phyloP scores from a whole-genome alignment of 2,888 invertebrate genomes.

The Neocrepidodera transversa region DNA sequence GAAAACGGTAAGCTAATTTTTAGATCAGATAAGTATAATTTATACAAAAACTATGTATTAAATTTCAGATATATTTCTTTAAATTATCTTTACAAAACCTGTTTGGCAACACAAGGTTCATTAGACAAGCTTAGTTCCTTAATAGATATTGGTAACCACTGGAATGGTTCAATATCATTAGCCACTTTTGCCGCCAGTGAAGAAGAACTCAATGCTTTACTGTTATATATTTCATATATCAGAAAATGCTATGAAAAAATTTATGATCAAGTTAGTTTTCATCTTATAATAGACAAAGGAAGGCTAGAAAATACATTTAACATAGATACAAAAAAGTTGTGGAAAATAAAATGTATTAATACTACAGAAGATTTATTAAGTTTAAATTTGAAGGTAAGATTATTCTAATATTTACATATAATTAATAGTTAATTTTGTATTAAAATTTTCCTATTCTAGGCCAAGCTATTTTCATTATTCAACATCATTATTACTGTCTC shows the following conservation, averaged over 20 bases:
- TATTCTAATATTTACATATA: too few relatives aligned
- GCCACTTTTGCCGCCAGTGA: constrained; percentile 82
- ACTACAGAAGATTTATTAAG: constrained; percentile 69
- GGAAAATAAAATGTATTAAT: constrained; percentile 68
- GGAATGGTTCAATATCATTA: constrained; percentile 85
- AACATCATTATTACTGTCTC: too few relatives aligned
- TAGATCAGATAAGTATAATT: too few relatives aligned
- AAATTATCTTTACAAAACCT: constrained; percentile 64
- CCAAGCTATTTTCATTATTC: too few relatives aligned
- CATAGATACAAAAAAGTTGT: constrained; percentile 54
- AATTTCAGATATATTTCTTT: constrained; percentile 64
- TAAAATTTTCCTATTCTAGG: too few relatives aligned
- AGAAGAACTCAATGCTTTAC: constrained; percentile 75
- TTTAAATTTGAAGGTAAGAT: too few relatives aligned
- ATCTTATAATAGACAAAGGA: constrained; percentile 74
- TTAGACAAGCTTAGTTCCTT: constrained; percentile 81
- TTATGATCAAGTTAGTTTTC: constrained; percentile 76
- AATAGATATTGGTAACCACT: constrained; percentile 78
- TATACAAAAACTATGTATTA: background rate
- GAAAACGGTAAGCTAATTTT: constrained; percentile 58
- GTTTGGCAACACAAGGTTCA: constrained; percentile 86
- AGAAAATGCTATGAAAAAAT: constrained; percentile 77
- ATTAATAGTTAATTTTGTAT: too few relatives aligned
- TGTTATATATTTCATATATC: constrained; percentile 78
- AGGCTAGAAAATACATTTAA: constrained; percentile 54